Percentiles rank a stretch among this genome's conserved stretches.
These are phyloP conservation scores for Drosophila eugracilis DNA, from an alignment of 1,140 invertebrate genomes.

Conservation along the genomic window DNA sequence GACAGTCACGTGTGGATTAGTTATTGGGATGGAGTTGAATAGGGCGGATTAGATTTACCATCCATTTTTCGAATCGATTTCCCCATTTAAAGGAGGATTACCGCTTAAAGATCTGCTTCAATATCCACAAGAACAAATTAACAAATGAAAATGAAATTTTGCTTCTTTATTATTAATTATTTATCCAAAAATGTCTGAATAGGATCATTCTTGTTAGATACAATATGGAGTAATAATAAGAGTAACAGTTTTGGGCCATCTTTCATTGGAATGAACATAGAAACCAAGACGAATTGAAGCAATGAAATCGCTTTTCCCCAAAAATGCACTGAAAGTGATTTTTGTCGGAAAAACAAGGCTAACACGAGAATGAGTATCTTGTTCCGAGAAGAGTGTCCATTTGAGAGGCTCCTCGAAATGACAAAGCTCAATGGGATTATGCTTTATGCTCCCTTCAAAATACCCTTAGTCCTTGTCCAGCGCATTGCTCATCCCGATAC, in stretches of 20 bases:
- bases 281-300: background rate
- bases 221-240: too few species aligned
- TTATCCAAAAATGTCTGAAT: too few species aligned
- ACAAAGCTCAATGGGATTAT: conserved; percentile 31
- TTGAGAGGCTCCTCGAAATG: background rate
- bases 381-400: background rate
- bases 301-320: background rate
- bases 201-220: too few species aligned
- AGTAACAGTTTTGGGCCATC: too few species aligned
- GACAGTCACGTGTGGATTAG: conserved; percentile 57
- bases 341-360: background rate
- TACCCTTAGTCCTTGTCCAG: conserved; percentile 9
- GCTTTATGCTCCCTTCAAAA: conserved; percentile 13
- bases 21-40: conserved; percentile 12
- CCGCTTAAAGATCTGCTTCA: background rate
- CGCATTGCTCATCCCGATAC: conserved; percentile 40
- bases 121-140: too few species aligned
- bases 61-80: conserved; percentile 4
- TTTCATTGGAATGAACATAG: too few species aligned
- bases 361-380: background rate
- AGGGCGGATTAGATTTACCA: background rate
- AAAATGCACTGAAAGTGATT: background rate
- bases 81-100: background rate
- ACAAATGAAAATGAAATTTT: too few species aligned
- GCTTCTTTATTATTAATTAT: too few species aligned